Conservation (phyloP, 2,888 invertebrate species). For the Thelaira solivaga region DNA sequence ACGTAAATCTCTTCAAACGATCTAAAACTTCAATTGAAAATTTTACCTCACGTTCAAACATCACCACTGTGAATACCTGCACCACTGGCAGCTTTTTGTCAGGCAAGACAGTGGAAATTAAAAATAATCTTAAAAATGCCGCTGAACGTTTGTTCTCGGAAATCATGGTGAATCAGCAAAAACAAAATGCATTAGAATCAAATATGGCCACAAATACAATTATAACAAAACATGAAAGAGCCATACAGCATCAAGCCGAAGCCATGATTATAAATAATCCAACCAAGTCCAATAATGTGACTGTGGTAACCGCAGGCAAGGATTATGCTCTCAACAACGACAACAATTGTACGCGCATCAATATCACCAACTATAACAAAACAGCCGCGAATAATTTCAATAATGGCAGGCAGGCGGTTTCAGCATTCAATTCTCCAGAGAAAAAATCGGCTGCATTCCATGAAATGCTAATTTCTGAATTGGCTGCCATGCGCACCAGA, state of each 20-base stretch:
- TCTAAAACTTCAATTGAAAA: conserved; percentile 74
- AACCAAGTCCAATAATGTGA: conserved; percentile 55
- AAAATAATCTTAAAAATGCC: conserved; percentile 76
- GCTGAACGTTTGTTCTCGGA: conserved; percentile 76
- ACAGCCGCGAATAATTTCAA: conserved; percentile 12
- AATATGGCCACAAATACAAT: conserved; percentile 65
- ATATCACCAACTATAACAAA: conserved; percentile 64
- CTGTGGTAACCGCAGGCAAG: conserved; percentile 64
- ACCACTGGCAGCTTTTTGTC: conserved; percentile 66
- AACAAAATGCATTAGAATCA: conserved; percentile 63
- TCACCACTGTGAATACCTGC: conserved; percentile 60
- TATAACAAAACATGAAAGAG: conserved; percentile 73
- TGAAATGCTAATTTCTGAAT: conserved; percentile 84
- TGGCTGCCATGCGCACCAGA: conserved; percentile 81
- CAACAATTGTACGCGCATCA: conserved; percentile 71
- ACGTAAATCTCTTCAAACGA: conserved; percentile 70
- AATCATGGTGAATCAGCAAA: conserved; percentile 75
- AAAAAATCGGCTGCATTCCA: conserved; percentile 78
- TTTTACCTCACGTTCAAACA: conserved; percentile 65
- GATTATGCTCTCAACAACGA: conserved; percentile 35
- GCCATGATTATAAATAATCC: conserved; percentile 15
- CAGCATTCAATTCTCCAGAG: conserved; percentile 67
- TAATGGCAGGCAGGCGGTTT: conserved; percentile 50
- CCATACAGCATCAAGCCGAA: conserved; percentile 69
- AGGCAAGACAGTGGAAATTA: conserved; percentile 74